Evolutionary conservation across 2,797 vertebrate genomes (phyloP), one percentile per base, ranked within the genome.

Genomic region (Petrocephalus sullivani): DNA sequence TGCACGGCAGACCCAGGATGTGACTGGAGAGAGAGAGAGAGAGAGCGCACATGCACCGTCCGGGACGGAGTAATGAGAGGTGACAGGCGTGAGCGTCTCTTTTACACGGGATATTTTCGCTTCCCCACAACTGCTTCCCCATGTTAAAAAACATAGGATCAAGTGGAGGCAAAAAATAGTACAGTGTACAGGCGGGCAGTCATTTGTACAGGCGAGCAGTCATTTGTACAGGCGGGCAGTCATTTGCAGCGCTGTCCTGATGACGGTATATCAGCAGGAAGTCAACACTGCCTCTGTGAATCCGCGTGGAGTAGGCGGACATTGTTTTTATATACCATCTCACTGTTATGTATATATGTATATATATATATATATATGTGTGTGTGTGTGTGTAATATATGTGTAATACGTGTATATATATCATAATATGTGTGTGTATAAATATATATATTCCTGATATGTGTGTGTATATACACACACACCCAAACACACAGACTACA

Each of bases 1-100:
- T 49, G 86, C 58, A 87, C 83, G 67, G 71, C 82, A 58, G 53
- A 61, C 49, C 46, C 60, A 41, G 88, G 82, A 88, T 75, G 53
- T 56, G 88, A 51, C 60, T 14, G 21, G 56, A 37, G 46, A 67
- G 81, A 84, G 33, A 33, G 49, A 51, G 56, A 37, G 46, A 67
- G 81, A 84, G 33, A 33, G 37, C 9, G 41, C 4, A 71, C n/a
- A n/a, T 19, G 57, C 21, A 71, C 23, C 21, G 23, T 49, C 33
- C 46, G 28, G 23, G 46, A 16, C 41, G 37, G n/a, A 87, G 28
- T 57, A 60, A 84, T 88, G 87, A 88, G 78, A 37, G 5, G 57
- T 46, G 37, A 75, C 61, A 71, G 28, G 53, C 23, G 28, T 37
- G 60, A 85, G 19, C 51, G 60, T 37, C 41, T 46, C 57, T 41